Base-by-base conservation (phyloP, 2,113 vertebrate genomes). In the Sceloporus tristichus region DNA sequence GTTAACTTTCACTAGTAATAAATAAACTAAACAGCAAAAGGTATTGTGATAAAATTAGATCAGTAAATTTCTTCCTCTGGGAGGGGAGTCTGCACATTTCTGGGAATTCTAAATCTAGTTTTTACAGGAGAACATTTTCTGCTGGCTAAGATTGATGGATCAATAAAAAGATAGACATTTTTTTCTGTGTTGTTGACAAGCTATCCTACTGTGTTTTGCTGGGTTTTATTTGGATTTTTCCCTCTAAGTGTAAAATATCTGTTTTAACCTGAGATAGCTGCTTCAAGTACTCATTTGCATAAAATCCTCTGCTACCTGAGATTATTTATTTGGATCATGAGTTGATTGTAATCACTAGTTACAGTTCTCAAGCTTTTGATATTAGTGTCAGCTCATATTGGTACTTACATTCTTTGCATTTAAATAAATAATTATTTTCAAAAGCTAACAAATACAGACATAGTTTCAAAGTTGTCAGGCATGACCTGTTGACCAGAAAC, bases 341-440 rank as follows among this genome's bases (percentile, higher is more conserved):
- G 42, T 78, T 88, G 81, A 88, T 59, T 88, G 73, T 88, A 84
- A 88, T 84, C 34, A 84, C 81, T 78, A 34, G 74, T 78, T n/a
- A 77, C 34, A 40, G 23, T 40, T 14, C 25, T 71, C 74, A 56
- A 11, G 42, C 62, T 77, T 88, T 83, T 68, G 29, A 56, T 56
- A 88, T 78, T 77, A 54, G 53, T 77, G 13, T 21, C 62, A 68
- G 6, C 48, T 78, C 23, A 77, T 23, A 53, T 40, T 40, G 70
- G 40, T 83, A 65, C 68, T 85, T 65, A 48, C 5, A 1, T 66
- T 66, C 13, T 76, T 38, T 83, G 71, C 21, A 77, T 40, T 38
- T 66, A 83, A 82, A 68, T 73, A 38, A 21, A 65, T 84, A 48
- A 48, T 48, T 48, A 48, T 29, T 42, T 59, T 40, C 29, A 77